phyloP scores from a whole-genome alignment of 1,140 invertebrate genomes.

The Formica exsecta region DNA sequence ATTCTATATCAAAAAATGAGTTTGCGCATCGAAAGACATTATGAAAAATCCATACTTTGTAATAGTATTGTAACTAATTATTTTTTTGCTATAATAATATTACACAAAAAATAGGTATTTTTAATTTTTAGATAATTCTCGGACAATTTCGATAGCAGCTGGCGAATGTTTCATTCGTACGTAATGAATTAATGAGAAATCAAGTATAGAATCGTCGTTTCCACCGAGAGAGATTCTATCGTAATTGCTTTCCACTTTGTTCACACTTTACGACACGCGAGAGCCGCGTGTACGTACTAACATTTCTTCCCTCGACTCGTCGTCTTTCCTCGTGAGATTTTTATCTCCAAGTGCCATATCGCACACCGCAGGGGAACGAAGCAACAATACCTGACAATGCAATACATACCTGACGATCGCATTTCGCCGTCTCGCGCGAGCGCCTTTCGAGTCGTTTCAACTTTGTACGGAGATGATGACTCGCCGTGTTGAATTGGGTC shows the following conservation, averaged over 20 bases:
- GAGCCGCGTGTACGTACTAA: background rate
- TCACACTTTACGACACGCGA: constrained; percentile 48
- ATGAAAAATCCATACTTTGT: background rate
- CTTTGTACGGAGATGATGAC: constrained; percentile 14
- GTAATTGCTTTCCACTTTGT: constrained; percentile 31
- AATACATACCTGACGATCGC: constrained; percentile 26
- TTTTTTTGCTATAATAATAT: background rate
- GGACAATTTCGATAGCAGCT: too few species aligned
- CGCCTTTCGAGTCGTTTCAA: constrained; percentile 10
- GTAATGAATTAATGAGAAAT: constrained; percentile 27
- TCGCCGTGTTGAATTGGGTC: background rate
- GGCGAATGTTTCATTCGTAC: background rate
- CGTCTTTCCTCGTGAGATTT: background rate
- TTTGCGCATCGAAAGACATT: background rate
- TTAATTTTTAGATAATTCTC: too few species aligned
- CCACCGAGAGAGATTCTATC: constrained; percentile 33
- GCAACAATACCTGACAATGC: constrained; percentile 23
- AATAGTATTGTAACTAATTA: background rate
- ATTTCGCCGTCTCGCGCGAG: constrained; percentile 23
- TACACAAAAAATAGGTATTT: too few species aligned
- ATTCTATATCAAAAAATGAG: background rate
- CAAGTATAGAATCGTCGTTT: background rate
- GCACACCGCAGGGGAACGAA: background rate
- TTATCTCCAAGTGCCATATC: constrained; percentile 35
- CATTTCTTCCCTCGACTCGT: background rate